Evolutionary conservation across 2,797 vertebrate species (phyloP).

Genomic region (Ctenochaetus hawaiiensis): DNA sequence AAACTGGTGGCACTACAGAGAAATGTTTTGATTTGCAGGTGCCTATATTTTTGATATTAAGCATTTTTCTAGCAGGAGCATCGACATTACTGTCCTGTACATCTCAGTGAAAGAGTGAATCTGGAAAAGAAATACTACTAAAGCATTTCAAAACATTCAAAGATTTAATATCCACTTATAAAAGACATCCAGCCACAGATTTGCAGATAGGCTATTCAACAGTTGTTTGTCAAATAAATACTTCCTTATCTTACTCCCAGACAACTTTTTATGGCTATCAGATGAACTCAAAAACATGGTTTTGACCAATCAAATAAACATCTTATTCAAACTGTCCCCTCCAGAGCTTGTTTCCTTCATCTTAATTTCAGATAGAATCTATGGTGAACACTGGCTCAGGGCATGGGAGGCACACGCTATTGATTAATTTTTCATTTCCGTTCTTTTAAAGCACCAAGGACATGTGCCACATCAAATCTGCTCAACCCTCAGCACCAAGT

Average conservation of each 20-base stretch:
- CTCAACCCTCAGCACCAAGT: slow-evolving; percentile 66
- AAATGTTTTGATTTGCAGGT: neutral
- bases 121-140: slow-evolving; percentile 4
- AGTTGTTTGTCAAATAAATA: slow-evolving; percentile 54
- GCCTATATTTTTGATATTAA: neutral
- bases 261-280: slow-evolving; percentile 58
- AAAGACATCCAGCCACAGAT: slow-evolving; percentile 19
- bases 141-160: slow-evolving; percentile 19
- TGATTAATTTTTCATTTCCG: slow-evolving; percentile 81
- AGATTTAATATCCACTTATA: slow-evolving; percentile 43
- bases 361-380: slow-evolving; percentile 78
- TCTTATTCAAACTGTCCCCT: slow-evolving; percentile 66
- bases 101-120: neutral
- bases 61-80: neutral
- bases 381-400: slow-evolving; percentile 72
- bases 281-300: slow-evolving; percentile 63
- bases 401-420: slow-evolving; percentile 72
- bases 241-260: slow-evolving; percentile 35
- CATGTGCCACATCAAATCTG: slow-evolving; percentile 82
- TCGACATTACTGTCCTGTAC: neutral
- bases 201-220: slow-evolving; percentile 33
- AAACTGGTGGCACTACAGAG: neutral
- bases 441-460: slow-evolving; percentile 85
- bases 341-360: slow-evolving; percentile 74
- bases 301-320: slow-evolving; percentile 68